These are phyloP conservation scores for Lymantria dispar DNA, from an alignment of 2,888 invertebrate species.

Conservation along the genomic window DNA sequence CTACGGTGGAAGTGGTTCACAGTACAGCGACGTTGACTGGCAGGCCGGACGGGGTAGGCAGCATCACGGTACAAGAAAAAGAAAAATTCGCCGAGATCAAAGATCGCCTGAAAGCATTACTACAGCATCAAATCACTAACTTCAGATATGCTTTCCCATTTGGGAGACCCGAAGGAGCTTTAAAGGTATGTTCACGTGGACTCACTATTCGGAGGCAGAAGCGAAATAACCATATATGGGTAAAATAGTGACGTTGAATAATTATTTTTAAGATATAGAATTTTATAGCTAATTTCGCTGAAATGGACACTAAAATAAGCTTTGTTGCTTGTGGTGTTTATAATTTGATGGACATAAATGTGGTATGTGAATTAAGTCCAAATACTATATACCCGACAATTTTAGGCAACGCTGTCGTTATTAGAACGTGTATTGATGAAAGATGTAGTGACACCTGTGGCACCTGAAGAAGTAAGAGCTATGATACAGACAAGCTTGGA, in stretches of 20 bases:
- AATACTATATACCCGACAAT: slow-evolving; percentile 3
- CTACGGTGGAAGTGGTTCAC: slow-evolving; percentile 76
- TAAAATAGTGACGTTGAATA: not conserved
- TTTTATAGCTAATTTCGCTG: too few species aligned
- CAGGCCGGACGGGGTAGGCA: slow-evolving; percentile 99
- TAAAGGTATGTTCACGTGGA: slow-evolving; percentile 83
- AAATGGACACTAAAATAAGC: too few species aligned
- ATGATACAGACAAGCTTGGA: slow-evolving; percentile 99
- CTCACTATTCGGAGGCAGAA: not conserved
- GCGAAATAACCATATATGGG: not conserved
- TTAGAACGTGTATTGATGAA: slow-evolving; percentile 99
- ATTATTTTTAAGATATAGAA: too few species aligned
- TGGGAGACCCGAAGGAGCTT: slow-evolving; percentile 98
- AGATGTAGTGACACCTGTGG: slow-evolving; percentile 98
- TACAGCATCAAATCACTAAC: slow-evolving; percentile 99
- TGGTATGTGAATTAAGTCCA: too few species aligned
- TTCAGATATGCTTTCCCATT: slow-evolving; percentile 99
- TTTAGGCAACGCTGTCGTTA: slow-evolving; percentile 93
- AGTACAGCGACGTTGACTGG: slow-evolving; percentile 80
- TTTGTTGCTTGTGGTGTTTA: too few species aligned
- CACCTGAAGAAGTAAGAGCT: slow-evolving; percentile 96
- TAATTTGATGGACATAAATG: too few species aligned
- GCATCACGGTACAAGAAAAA: slow-evolving; percentile 98
- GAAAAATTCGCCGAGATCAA: slow-evolving; percentile 99
- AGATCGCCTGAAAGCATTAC: slow-evolving; percentile 93